Conservation (phyloP, 1,140 invertebrate genomes). For the Aphaenogaster floridana region DNA sequence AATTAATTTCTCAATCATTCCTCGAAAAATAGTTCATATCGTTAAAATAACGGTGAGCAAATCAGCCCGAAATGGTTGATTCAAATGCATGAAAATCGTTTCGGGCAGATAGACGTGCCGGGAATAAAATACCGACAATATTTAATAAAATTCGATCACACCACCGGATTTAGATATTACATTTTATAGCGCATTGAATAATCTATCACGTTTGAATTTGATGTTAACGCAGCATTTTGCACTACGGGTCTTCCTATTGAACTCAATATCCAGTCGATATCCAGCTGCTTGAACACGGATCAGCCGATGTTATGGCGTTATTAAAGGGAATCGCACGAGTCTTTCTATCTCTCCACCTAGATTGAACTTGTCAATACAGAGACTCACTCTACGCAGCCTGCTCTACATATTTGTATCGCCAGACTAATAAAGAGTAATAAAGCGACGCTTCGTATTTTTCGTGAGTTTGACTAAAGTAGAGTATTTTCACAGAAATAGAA, state of each 20-base stretch:
- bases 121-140: conserved; percentile 39
- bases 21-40: conserved; percentile 31
- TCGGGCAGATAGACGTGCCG: not conserved
- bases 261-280: conserved; percentile 24
- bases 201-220: conserved; percentile 26
- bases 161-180: conserved; percentile 17
- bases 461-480: not conserved
- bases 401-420: not conserved
- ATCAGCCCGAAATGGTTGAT: not conserved
- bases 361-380: not conserved
- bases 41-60: conserved; percentile 30
- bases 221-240: conserved; percentile 34
- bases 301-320: conserved; percentile 30
- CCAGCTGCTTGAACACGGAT: not conserved
- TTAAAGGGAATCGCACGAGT: conserved; percentile 10
- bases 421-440: not conserved
- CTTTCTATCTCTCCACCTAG: not conserved
- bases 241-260: not conserved
- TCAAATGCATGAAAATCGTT: conserved; percentile 43
- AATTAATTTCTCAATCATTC: conserved; percentile 41
- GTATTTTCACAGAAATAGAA: not conserved
- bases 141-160: conserved; percentile 51
- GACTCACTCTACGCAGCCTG: not conserved
- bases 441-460: not conserved
- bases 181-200: conserved; percentile 28